These are phyloP conservation scores for Eilema caniola DNA, from an alignment of 2,888 invertebrate species.

Conservation along the genomic window DNA sequence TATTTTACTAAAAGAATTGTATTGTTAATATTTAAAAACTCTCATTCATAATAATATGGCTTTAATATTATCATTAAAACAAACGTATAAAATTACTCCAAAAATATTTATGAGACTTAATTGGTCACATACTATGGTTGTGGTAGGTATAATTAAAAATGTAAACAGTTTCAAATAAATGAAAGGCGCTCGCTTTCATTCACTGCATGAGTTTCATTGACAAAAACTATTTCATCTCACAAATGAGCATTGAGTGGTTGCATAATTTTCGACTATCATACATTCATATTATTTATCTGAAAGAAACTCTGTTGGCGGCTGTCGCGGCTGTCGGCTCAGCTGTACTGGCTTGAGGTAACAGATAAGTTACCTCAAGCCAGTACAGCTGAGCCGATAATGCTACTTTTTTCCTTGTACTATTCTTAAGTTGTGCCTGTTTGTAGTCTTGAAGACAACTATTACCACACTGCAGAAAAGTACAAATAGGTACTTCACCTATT, in stretches of 20 bases:
- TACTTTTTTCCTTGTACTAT: no score
- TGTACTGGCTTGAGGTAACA: no score
- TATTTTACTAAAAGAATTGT: background rate
- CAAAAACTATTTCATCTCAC: background rate
- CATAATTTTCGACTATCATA: background rate
- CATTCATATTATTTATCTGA: background rate
- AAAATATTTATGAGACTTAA: background rate
- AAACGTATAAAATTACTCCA: background rate
- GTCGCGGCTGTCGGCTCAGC: no score
- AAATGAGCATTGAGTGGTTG: background rate
- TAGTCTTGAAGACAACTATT: no score
- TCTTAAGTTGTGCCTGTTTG: no score
- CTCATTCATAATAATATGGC: background rate
- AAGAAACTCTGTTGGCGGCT: background rate
- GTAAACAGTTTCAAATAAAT: slow-evolving; percentile 5
- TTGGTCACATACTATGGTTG: background rate
- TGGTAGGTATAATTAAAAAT: background rate
- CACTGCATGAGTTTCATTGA: background rate
- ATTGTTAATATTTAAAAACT: background rate
- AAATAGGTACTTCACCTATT: no score
- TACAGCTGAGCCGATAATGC: no score
- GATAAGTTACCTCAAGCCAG: no score
- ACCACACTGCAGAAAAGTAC: no score
- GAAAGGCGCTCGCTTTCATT: slow-evolving; percentile 6
- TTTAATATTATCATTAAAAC: background rate